Conservation (phyloP, 2,797 vertebrate genomes). For the Schizopygopsis pylzovi region DNA sequence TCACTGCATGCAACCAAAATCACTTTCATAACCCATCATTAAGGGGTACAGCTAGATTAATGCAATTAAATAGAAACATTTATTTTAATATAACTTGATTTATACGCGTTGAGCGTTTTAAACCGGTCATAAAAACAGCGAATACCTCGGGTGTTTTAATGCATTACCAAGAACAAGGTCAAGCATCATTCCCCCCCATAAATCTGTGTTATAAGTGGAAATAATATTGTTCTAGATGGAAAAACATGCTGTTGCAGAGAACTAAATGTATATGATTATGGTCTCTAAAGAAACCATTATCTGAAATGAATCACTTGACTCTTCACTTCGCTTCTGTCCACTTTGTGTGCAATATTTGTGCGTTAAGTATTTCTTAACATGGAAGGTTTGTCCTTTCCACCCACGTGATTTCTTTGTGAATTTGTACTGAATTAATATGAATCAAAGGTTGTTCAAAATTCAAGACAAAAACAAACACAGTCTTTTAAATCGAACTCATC, state of each 20-base stretch:
- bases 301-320: conserved; percentile 7
- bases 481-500: neutral
- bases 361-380: conserved; percentile 1
- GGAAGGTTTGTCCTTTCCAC: neutral
- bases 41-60: neutral
- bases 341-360: neutral
- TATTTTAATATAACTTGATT: neutral
- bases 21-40: neutral
- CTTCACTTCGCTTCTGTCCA: neutral
- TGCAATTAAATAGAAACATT: neutral
- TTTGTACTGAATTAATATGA: neutral
- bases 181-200: neutral
- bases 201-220: neutral
- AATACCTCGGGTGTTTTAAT: neutral
- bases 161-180: neutral
- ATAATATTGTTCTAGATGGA: neutral
- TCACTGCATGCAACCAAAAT: neutral
- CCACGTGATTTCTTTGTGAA: neutral
- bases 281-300: neutral
- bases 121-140: neutral
- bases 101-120: neutral
- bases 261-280: neutral
- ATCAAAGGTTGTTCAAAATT: neutral
- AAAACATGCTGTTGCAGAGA: neutral
- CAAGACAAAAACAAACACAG: neutral